Conservation (phyloP, 53 echinoderm and acorn worm genomes). For the Holothuria leucospilota region DNA sequence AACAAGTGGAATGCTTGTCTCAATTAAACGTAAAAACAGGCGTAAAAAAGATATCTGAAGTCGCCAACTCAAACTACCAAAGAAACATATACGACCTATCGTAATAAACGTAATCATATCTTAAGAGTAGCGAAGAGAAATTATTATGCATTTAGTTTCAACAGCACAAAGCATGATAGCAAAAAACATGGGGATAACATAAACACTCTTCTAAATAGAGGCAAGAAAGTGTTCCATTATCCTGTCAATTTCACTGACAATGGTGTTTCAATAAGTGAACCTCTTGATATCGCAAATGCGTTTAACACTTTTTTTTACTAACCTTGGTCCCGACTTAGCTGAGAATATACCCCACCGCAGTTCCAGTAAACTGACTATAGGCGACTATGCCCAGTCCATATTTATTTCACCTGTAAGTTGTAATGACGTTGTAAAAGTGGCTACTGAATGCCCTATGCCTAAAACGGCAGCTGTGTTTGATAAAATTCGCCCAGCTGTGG, state of each 20-base stretch:
- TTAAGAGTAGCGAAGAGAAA: neutral
- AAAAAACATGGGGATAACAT: conserved; percentile 20
- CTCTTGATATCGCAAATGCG: neutral
- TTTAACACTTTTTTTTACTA: conserved; percentile 2
- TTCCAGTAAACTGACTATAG: neutral
- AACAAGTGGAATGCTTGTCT: neutral
- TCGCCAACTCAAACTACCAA: neutral
- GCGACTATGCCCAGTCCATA: neutral
- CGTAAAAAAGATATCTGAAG: conserved; percentile 3
- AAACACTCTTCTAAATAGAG: neutral
- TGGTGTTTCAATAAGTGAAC: neutral
- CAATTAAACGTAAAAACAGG: neutral
- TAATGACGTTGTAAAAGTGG: neutral
- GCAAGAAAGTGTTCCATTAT: neutral
- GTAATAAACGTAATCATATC: neutral
- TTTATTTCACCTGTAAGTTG: neutral
- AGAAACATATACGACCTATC: neutral
- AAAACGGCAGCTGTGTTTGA: neutral
- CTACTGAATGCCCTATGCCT: neutral
- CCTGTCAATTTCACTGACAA: neutral
- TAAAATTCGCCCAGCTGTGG: neutral
- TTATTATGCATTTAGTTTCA: neutral
- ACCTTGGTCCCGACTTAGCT: neutral
- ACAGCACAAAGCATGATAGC: conserved; percentile 1
- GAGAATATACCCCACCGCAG: neutral